Evolutionary conservation across 2,113 vertebrate species (phyloP), one percentile per base, ranked within the genome.

Genomic region (Anas platyrhynchos): DNA sequence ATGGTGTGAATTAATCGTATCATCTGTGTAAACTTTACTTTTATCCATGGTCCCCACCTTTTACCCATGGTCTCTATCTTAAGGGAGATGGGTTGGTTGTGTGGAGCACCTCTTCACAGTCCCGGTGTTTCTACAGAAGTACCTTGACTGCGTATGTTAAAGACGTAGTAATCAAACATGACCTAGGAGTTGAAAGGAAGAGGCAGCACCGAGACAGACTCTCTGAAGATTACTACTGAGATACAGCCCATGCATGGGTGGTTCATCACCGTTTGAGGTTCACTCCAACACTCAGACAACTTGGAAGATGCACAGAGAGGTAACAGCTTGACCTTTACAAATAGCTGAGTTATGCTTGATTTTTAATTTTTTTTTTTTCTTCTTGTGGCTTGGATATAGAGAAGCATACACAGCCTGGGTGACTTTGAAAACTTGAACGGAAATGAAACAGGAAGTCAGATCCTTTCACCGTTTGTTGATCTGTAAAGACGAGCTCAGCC

Each of bases 401-500:
- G 76, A 94, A 93, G 63, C 44, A 46, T 1, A 76, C 21, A 32
- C 74, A 48, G 94, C 69, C 67, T 82, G 48, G 80, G 80, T 34
- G 55, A 43, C 89, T 89, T 94, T 26, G 66, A 85, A 89, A 89
- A 76, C 79, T 63, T 56, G 0, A 86, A 59, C 94, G 80, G 96
- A 96, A 97, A 89, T 46, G 86, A 97, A 95, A 97, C 95, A 97
- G 96, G 97, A 97, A 97, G 95, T 67, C 82, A 62, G 83, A 87
- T 91, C 81, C 75, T 78, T 52, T 41, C 36, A 75, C 91, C 81
- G 93, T 77, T 79, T 43, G 80, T 95, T 94, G 72, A 76, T 82
- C 55, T 78, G 66, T 20, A 79, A 91, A 80, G 73, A 89, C 66
- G 2, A 80, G 32, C 86, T 11, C 56, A 92, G 76, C 50, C 83